These are phyloP conservation scores for Hirtodrosophila histrioides DNA, from an alignment of 2,888 invertebrate genomes.

Conservation along the genomic window DNA sequence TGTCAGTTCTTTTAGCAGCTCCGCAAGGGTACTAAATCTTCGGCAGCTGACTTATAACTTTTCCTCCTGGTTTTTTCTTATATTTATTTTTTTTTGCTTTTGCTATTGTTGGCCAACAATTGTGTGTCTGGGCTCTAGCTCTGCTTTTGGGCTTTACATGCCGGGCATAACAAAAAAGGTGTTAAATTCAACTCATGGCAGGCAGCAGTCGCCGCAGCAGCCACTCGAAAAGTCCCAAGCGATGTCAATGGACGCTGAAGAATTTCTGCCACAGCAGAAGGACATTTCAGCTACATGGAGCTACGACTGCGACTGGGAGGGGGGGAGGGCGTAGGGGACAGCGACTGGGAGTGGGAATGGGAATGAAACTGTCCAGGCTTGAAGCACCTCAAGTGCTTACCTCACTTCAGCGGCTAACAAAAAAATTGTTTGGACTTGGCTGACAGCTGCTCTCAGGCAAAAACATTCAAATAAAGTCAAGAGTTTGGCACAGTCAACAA, in stretches of 20 bases:
- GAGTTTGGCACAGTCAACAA: slow-evolving; percentile 32
- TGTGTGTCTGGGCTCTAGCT: slow-evolving; percentile 34
- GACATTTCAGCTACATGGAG: slow-evolving; percentile 66
- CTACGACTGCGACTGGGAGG: neutral
- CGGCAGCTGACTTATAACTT: neutral
- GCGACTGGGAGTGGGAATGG: neutral
- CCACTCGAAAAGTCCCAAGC: slow-evolving; percentile 51
- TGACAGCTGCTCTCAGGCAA: slow-evolving; percentile 8
- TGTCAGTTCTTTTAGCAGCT: too few species aligned
- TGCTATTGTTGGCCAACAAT: slow-evolving; percentile 57
- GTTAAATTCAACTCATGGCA: slow-evolving; percentile 76
- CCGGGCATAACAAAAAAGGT: slow-evolving; percentile 77
- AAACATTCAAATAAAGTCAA: slow-evolving; percentile 66
- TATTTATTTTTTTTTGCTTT: slow-evolving; percentile 25
- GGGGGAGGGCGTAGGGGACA: neutral
- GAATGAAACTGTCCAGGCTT: slow-evolving; percentile 11
- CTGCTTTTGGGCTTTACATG: slow-evolving; percentile 81
- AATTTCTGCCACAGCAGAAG: slow-evolving; percentile 75
- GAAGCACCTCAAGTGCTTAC: slow-evolving; percentile 70
- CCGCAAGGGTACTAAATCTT: too few species aligned
- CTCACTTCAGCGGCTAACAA: slow-evolving; percentile 47
- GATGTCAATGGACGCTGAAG: slow-evolving; percentile 76
- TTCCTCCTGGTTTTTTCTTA: slow-evolving; percentile 3
- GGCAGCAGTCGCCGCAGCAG: slow-evolving; percentile 12
- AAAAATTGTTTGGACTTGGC: slow-evolving; percentile 33